These are phyloP conservation scores for Synanthedon formicaeformis DNA, from an alignment of 2,888 invertebrate genomes.

Conservation along the genomic window DNA sequence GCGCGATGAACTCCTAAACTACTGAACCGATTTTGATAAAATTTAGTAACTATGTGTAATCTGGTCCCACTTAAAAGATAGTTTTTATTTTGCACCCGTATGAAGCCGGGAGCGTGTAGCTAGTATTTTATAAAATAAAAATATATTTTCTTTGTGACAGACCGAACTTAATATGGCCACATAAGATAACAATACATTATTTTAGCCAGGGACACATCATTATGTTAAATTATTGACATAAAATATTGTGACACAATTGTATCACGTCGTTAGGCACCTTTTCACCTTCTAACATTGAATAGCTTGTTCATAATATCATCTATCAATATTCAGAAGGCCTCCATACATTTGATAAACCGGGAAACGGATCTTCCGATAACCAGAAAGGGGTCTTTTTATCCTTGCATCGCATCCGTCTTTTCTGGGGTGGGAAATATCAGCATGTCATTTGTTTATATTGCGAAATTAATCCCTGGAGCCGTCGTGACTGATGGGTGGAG, in stretches of 20 bases:
- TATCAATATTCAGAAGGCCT: conserved; percentile 35
- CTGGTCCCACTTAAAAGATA: too few relatives aligned
- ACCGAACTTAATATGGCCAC: too few relatives aligned
- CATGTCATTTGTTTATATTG: conserved; percentile 56
- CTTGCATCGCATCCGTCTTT: conserved; percentile 15
- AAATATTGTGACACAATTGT: neutral
- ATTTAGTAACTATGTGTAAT: too few relatives aligned
- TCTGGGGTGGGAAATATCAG: conserved; percentile 36
- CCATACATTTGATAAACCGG: conserved; percentile 25
- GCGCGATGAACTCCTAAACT: too few relatives aligned
- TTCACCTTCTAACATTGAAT: conserved; percentile 14
- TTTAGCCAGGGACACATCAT: too few relatives aligned
- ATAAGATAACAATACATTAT: too few relatives aligned
- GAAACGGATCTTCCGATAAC: conserved; percentile 21
- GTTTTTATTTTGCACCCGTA: too few relatives aligned
- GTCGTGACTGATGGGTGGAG: conserved; percentile 47
- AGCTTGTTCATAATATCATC: conserved; percentile 17
- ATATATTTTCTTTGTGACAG: too few relatives aligned
- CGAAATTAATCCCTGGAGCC: conserved; percentile 46
- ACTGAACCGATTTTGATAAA: too few relatives aligned
- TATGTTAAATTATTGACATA: neutral
- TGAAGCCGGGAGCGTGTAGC: too few relatives aligned
- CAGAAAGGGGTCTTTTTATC: conserved; percentile 31
- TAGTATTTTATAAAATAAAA: too few relatives aligned
- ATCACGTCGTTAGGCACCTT: conserved; percentile 12